phyloP scores from a whole-genome alignment of 2,888 invertebrate genomes.

The Azorinus chamasolen region DNA sequence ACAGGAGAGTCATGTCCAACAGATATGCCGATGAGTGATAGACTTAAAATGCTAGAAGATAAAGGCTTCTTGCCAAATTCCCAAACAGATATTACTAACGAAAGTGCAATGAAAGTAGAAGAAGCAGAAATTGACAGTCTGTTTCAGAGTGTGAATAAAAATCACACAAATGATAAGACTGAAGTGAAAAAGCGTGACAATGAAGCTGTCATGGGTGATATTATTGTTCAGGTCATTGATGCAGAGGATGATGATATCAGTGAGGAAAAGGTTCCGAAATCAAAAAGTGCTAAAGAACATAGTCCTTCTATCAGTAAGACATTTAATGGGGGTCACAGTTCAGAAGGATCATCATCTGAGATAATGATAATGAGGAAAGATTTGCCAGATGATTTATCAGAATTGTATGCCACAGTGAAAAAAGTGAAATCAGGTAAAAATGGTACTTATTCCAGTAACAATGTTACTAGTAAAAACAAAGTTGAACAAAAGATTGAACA shows the following conservation, averaged over 20 bases:
- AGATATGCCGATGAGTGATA: conserved; percentile 50
- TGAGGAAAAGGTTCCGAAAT: too few relatives aligned
- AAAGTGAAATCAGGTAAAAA: conserved; percentile 27
- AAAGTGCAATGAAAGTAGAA: neutral
- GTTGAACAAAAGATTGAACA: neutral
- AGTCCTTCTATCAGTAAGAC: neutral
- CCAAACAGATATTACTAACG: neutral
- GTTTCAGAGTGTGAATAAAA: neutral
- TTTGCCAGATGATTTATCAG: conserved; percentile 17
- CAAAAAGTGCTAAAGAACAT: neutral
- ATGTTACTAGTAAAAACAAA: neutral
- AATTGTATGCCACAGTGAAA: conserved; percentile 54
- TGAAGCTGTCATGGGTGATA: neutral
- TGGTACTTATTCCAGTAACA: neutral
- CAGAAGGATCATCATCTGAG: conserved; percentile 4
- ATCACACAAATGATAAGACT: neutral
- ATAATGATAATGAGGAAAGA: neutral
- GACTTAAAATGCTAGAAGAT: conserved; percentile 44
- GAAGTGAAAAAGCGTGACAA: neutral
- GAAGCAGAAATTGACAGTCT: conserved; percentile 12
- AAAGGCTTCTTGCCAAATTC: conserved; percentile 50
- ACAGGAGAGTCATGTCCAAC: conserved; percentile 46
- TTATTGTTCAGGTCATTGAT: neutral
- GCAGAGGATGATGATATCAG: neutral
- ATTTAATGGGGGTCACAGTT: neutral